Evolutionary conservation across 2,888 invertebrate species (phyloP), one percentile per base, ranked within the genome.

Genomic region (Ctenicera cuprea): DNA sequence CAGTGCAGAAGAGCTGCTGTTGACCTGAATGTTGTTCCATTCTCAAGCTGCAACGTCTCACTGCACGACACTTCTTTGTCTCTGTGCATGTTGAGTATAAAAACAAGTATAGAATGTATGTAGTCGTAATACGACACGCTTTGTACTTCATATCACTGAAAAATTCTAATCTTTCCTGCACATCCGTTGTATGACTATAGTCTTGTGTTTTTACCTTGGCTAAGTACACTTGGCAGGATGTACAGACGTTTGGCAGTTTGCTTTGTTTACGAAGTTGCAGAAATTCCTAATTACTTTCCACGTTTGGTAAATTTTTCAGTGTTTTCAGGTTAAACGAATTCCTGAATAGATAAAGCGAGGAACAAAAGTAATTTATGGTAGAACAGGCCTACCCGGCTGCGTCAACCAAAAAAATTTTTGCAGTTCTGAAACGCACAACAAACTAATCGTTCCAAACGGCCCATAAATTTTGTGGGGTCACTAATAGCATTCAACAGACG

Each of bases 41-140:
- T 33, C 52, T 52, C 50, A 48, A 37, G 50, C 65, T 65, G 65
- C 33, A 65, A 38, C 37, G 50, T 41, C 65, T 61, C 52, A 20
- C 11, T 66, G 54, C 65, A 52, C 41, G 33, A 66, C 41, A 66
- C 37, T 37, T 52, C 65, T 66, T 66, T 66, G 65, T 66, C 54
- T 16, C 12, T 33, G 54, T 54, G 26, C 52, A 30, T 14, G 54
- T 54, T 12, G 45, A 26, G 50, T 26, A 50, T 9, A 65, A 65
- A 52, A 48, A 50, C 26, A 52, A 54, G 52, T 54, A n/a, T 54
- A 33, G 14, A 33, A 2, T 22, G 33, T 14, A 54, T 14, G 48
- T 26, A 18, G 9, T 14, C 22, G 54, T 14, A 54, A 54, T 54
- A 26, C 30, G 54, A 54, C 33, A 14, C 7, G 14, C 22, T 54